phyloP scores from a whole-genome alignment of 2,113 vertebrate genomes.

The Vombatus ursinus region DNA sequence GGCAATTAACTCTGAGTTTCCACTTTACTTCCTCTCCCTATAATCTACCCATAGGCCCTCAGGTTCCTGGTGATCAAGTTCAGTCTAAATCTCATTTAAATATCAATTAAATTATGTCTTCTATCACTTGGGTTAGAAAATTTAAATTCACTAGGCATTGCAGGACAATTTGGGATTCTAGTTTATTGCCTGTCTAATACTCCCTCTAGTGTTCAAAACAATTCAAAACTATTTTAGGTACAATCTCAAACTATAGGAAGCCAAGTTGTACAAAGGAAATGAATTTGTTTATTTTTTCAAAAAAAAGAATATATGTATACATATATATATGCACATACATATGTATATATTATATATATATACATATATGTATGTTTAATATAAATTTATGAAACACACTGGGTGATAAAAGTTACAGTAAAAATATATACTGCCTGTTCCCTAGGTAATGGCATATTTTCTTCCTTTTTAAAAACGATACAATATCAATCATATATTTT shows the following conservation, averaged over 20 bases:
- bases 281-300: neutral
- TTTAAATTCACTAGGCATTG: neutral
- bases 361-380: neutral
- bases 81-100: neutral
- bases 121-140: neutral
- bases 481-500: neutral
- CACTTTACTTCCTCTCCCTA: neutral
- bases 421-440: neutral
- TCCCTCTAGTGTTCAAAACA: slow-evolving; percentile 77
- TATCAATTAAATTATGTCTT: neutral
- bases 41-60: neutral
- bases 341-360: neutral
- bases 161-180: neutral
- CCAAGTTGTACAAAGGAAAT: neutral
- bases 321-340: neutral
- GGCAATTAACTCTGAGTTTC: neutral
- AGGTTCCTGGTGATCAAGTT: neutral
- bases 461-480: neutral
- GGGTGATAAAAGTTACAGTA: neutral
- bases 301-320: neutral
- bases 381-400: neutral
- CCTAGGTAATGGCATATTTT: neutral
- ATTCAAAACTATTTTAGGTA: neutral
- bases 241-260: neutral
- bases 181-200: slow-evolving; percentile 52